A percentile compares a stretch with the other conserved stretches of the same genome.
phyloP scores from a whole-genome alignment of 2,113 vertebrate species.

The Mobula birostris region DNA sequence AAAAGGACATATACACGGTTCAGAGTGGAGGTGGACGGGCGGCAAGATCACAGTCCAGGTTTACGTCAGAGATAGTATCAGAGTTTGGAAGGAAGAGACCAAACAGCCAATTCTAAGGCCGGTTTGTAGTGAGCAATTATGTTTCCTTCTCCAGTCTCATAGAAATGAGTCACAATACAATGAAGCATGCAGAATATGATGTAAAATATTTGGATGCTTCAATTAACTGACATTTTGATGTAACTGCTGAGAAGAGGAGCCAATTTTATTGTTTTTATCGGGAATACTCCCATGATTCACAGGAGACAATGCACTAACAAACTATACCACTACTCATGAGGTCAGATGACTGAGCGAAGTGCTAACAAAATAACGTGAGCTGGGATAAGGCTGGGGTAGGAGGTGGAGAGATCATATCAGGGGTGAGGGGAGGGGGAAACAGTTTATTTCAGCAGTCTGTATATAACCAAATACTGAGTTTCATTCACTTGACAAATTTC shows the following conservation, averaged over 20 bases:
- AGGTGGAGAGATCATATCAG: not conserved
- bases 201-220: not conserved
- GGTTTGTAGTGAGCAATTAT: not conserved
- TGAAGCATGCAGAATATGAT: not conserved
- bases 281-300: not conserved
- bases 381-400: too few relatives aligned
- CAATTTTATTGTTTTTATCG: not conserved
- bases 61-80: not conserved
- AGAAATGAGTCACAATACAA: not conserved
- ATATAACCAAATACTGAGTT: not conserved
- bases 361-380: not conserved
- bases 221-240: not conserved
- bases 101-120: not conserved
- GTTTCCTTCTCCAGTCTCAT: not conserved
- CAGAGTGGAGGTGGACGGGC: not conserved
- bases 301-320: not conserved
- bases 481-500: not conserved
- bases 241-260: too few relatives aligned
- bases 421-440: not conserved
- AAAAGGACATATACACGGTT: not conserved
- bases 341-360: not conserved
- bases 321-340: not conserved
- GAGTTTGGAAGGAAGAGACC: not conserved
- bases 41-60: not conserved
- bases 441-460: not conserved